A percentile compares a stretch with the other conserved stretches of the same genome.
Conservation (phyloP, 2,113 vertebrate species). For the Epinephelus fuscoguttatus region DNA sequence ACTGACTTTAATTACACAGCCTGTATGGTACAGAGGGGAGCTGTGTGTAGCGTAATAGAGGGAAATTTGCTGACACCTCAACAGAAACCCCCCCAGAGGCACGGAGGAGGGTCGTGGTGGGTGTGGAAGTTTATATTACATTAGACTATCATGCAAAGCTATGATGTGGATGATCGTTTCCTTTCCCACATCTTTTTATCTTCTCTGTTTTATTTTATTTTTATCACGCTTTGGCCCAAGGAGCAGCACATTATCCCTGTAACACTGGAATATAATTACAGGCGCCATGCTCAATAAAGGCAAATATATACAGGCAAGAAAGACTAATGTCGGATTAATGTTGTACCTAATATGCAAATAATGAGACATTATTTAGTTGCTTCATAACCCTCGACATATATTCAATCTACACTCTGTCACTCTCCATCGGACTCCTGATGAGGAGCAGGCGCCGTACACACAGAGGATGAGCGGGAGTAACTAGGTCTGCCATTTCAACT, state of each 20-base stretch:
- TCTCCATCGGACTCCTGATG: constrained; percentile 47
- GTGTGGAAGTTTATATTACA: constrained; percentile 35
- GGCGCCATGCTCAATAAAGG: constrained; percentile 14
- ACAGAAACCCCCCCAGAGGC: constrained; percentile 42
- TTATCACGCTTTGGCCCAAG: not conserved
- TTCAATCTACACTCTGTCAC: constrained; percentile 25
- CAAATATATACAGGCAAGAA: constrained; percentile 40
- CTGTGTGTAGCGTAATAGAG: constrained; percentile 46
- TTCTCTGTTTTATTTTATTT: constrained; percentile 11
- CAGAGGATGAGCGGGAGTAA: constrained; percentile 68
- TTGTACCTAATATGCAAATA: constrained; percentile 51
- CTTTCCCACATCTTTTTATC: constrained; percentile 20
- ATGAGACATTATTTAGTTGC: constrained; percentile 48
- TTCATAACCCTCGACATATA: constrained; percentile 21
- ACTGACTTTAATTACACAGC: constrained; percentile 65
- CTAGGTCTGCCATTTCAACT: constrained; percentile 74
- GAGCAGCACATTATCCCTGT: constrained; percentile 8
- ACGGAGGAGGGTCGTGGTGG: constrained; percentile 17
- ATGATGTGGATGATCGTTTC: constrained; percentile 10
- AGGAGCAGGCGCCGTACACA: constrained; percentile 54
- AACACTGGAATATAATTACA: constrained; percentile 43
- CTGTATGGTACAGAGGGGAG: constrained; percentile 29
- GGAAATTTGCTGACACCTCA: constrained; percentile 67
- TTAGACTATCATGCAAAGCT: constrained; percentile 18
- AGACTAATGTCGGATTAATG: constrained; percentile 45